These are phyloP conservation scores for Sakesphorus luctuosus DNA, from an alignment of 2,113 vertebrate species.

Conservation along the genomic window DNA sequence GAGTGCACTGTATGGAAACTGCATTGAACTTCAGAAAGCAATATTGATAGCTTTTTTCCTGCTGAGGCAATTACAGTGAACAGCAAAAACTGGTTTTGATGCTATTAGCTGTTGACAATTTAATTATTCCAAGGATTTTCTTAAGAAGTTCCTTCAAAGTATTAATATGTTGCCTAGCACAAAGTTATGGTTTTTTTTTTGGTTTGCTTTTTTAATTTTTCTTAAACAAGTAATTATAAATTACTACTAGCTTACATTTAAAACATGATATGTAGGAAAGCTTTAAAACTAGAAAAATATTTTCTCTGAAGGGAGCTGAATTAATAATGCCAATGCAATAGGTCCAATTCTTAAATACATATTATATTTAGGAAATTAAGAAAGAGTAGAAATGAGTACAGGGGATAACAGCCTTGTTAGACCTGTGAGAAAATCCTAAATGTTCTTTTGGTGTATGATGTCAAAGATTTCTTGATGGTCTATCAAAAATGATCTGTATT, in stretches of 20 bases:
- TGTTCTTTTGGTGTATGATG: not conserved
- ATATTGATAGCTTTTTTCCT: constrained; percentile 56
- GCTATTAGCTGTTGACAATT: constrained; percentile 62
- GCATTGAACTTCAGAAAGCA: constrained; percentile 65
- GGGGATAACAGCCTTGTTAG: not conserved
- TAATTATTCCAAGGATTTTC: constrained; percentile 61
- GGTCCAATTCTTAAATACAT: not conserved
- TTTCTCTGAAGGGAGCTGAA: not conserved
- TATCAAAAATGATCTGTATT: not conserved
- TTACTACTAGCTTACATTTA: not conserved
- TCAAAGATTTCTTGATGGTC: not conserved
- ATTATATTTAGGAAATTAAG: not conserved
- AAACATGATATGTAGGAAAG: not conserved
- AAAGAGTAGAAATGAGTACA: not conserved
- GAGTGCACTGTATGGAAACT: constrained; percentile 54
- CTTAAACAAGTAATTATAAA: not conserved
- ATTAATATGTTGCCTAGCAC: constrained; percentile 7
- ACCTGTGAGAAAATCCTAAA: not conserved
- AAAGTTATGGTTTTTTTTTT: not conserved
- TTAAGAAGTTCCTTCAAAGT: constrained; percentile 11
- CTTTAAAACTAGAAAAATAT: not conserved
- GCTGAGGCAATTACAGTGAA: constrained; percentile 60
- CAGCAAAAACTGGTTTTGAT: constrained; percentile 57
- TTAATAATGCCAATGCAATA: not conserved
- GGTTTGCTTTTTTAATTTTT: not conserved